These are phyloP conservation scores for Trichopoda pennipes DNA, from an alignment of 2,888 invertebrate species.

Conservation along the genomic window DNA sequence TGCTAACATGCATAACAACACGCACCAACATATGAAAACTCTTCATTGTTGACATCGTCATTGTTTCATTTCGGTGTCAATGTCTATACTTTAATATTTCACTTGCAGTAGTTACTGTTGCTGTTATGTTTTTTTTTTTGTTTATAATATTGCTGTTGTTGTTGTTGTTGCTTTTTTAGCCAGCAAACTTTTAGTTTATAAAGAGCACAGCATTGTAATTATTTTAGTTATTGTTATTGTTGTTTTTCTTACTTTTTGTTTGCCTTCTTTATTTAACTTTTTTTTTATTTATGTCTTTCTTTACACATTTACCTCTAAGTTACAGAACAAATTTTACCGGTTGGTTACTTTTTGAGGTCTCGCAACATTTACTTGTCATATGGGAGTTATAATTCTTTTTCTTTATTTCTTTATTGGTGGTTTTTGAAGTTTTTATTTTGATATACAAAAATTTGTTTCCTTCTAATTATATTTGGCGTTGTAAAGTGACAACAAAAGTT, in stretches of 20 bases:
- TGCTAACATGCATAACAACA: slow-evolving; percentile 51
- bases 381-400: slow-evolving; percentile 53
- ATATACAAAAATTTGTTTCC: slow-evolving; percentile 18
- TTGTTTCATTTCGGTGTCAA: slow-evolving; percentile 63
- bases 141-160: background rate
- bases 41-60: slow-evolving; percentile 58
- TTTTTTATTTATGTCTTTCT: no score
- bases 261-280: background rate
- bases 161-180: slow-evolving; percentile 21
- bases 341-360: slow-evolving; percentile 30
- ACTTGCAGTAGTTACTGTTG: slow-evolving; percentile 24
- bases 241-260: background rate
- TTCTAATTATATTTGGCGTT: slow-evolving; percentile 23
- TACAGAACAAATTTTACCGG: slow-evolving; percentile 33
- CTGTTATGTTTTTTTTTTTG: slow-evolving; percentile 11
- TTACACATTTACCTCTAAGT: slow-evolving; percentile 3
- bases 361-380: slow-evolving; percentile 40
- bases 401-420: background rate
- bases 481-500: background rate
- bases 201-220: slow-evolving; percentile 34
- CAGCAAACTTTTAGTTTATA: slow-evolving; percentile 27
- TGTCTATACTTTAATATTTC: slow-evolving; percentile 54
- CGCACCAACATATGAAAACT: slow-evolving; percentile 25
- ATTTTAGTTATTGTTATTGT: slow-evolving; percentile 9
- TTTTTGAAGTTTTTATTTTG: slow-evolving; percentile 8